Conservation (phyloP, 2,888 invertebrate genomes). For the Drosophila mercatorum region DNA sequence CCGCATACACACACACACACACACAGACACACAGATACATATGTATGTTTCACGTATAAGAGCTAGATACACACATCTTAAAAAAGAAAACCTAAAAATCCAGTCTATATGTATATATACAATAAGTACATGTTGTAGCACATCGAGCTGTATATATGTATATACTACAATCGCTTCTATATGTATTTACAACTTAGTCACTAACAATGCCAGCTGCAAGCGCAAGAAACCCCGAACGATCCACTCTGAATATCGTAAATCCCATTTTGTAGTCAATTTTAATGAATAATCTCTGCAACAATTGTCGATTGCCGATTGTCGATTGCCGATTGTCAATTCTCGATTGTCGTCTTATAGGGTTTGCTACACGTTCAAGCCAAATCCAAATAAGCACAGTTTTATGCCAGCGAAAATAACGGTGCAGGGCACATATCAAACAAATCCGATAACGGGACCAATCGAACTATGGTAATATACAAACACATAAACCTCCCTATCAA, state of each 20-base stretch:
- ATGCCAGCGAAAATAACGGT: constrained; percentile 83
- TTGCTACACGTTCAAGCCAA: constrained; percentile 83
- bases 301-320: constrained; percentile 21
- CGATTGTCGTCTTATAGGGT: constrained; percentile 78
- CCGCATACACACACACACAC: constrained; percentile 18
- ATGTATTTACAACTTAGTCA: constrained; percentile 12
- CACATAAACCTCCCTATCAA: neutral
- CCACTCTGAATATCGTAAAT: constrained; percentile 11
- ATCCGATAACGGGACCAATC: constrained; percentile 83
- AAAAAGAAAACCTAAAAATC: constrained; percentile 13
- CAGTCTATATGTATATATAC: constrained; percentile 11
- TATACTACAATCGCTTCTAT: constrained; percentile 1
- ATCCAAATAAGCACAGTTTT: constrained; percentile 83
- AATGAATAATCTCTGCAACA: constrained; percentile 12
- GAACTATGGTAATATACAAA: constrained; percentile 81
- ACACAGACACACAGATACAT: neutral
- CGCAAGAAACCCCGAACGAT: neutral
- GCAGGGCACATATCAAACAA: constrained; percentile 82
- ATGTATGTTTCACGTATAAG: constrained; percentile 19
- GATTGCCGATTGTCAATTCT: neutral
- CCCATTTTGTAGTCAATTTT: constrained; percentile 17
- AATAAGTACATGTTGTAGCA: neutral
- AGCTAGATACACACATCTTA: constrained; percentile 44
- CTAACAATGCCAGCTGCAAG: constrained; percentile 2
- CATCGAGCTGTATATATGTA: constrained; percentile 8